Evolutionary conservation across 2,888 invertebrate genomes (phyloP), one percentile per base, ranked within the genome.

Genomic region (Strigamia transsilvanica): DNA sequence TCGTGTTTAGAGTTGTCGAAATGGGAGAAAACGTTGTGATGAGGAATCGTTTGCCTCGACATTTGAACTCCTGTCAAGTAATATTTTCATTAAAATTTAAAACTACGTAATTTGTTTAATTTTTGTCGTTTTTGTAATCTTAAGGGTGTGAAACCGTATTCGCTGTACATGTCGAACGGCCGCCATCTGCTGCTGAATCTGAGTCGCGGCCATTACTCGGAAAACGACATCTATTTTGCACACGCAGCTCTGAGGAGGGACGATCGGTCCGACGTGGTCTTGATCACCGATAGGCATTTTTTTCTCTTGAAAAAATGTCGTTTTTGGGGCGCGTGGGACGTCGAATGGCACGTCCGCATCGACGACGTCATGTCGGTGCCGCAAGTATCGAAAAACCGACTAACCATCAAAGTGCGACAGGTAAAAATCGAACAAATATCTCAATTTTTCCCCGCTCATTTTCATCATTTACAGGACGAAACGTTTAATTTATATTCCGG

Each of bases 91-190:
- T 42, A 42, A 13, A 41, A 18, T 9, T 42, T 21, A 9, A 15
- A 27, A 23, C 7, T 2, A 27, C 27, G 1, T 27, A 27, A 27
- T 27, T 27, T 27, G 1, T 80, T 27, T 18, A 18, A 12, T 51
- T 46, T 80, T 51, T 51, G 2, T 7, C 10, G 38, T 6, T 80
- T 46, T 83, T 83, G n/a, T n/a, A n/a, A n/a, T n/a, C 79, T 78
- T 79, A 38, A 94, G 94, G 94, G 94, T 42, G 89, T 94, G 15
- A 91, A 91, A 82, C 92, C 93, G 38, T 94, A 92, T 88, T 94
- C 93, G 0, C 89, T 89, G 80, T 93, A 93, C 87, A 91, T 91
- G 84, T 93, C 94, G 0, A 91, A 92, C 83, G 94, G 94, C 0
- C 89, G 91, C 86, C 90, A 92, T 86, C 88, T 94, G 80, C 87